Conservation (phyloP, 2,113 vertebrate species). For the Muscicapa adusta region DNA sequence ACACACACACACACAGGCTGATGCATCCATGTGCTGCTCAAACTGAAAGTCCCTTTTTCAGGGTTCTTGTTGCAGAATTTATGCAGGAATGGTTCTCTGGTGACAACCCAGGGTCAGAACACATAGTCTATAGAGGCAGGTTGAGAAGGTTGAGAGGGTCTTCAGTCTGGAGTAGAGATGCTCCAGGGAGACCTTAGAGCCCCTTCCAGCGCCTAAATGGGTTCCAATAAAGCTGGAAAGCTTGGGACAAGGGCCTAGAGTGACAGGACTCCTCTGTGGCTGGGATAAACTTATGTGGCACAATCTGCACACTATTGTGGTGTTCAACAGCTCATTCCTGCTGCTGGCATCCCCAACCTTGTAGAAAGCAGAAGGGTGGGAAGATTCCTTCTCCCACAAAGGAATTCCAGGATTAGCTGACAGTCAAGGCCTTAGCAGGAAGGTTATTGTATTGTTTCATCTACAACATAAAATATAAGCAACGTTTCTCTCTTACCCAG, state of each 20-base stretch:
- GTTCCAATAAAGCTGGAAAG: background rate
- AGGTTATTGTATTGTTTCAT: constrained; percentile 1
- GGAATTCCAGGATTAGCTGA: constrained; percentile 15
- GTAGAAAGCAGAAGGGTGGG: background rate
- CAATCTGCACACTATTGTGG: background rate
- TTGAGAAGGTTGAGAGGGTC: background rate
- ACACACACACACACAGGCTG: background rate
- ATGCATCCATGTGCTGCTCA: background rate
- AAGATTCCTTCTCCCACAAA: background rate
- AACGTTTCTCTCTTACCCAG: background rate
- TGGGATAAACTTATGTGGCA: background rate
- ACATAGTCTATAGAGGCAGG: background rate
- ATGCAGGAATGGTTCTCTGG: background rate
- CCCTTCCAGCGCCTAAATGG: background rate
- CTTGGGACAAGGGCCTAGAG: background rate
- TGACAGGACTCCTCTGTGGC: background rate
- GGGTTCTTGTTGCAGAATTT: accelerated
- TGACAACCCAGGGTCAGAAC: background rate
- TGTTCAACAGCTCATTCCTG: background rate
- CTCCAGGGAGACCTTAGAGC: background rate
- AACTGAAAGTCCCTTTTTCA: background rate
- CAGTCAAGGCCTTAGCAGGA: constrained; percentile 5
- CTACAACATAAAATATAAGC: background rate
- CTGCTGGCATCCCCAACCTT: background rate
- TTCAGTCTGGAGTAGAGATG: background rate